Conservation (phyloP, 2,797 vertebrate species). For the Oreortyx pictus region DNA sequence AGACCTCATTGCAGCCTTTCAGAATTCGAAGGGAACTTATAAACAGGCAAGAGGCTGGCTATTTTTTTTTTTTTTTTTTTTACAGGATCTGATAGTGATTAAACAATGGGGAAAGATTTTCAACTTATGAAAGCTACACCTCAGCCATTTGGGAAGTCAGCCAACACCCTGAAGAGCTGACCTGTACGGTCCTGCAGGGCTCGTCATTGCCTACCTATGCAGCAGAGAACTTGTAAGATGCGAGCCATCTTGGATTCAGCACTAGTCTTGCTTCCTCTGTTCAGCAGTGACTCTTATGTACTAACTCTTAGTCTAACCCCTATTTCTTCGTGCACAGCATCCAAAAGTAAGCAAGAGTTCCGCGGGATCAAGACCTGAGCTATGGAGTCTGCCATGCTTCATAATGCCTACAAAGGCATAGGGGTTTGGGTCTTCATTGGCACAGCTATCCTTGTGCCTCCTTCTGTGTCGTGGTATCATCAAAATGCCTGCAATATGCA, state of each 20-base stretch:
- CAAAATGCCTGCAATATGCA: not conserved
- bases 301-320: not conserved
- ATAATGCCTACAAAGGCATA: not conserved
- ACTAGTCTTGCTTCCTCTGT: not conserved
- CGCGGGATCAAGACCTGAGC: not conserved
- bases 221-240: not conserved
- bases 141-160: not conserved
- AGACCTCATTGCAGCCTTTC: too few species aligned
- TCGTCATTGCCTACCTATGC: not conserved
- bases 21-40: too few species aligned
- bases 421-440: not conserved
- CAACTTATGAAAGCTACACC: not conserved
- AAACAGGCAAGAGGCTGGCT: too few species aligned
- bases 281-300: not conserved
- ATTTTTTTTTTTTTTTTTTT: too few species aligned
- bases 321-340: not conserved
- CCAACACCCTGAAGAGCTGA: not conserved
- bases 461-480: accelerated
- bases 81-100: too few species aligned
- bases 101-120: too few species aligned
- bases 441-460: not conserved
- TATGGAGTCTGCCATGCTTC: not conserved
- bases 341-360: not conserved
- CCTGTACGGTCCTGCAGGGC: not conserved
- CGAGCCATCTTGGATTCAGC: not conserved